These are phyloP conservation scores for Lepidostoma basale DNA, from an alignment of 1,140 invertebrate species.

Conservation along the genomic window DNA sequence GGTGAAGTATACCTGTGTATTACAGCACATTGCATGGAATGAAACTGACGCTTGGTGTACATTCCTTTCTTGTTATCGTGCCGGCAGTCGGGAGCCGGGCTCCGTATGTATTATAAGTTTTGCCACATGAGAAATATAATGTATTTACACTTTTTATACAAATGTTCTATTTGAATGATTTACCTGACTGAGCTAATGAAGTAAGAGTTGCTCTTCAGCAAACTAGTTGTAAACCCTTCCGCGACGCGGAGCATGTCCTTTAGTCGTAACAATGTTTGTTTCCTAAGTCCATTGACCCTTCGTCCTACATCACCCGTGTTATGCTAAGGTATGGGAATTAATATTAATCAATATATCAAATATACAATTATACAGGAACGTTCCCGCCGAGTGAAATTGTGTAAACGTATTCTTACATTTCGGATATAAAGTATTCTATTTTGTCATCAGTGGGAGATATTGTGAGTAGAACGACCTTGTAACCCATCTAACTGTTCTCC, in stretches of 20 bases:
- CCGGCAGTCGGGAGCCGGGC: too few species aligned
- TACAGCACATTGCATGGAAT: too few species aligned
- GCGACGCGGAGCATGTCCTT: slow-evolving; percentile 27
- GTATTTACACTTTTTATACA: slow-evolving; percentile 35
- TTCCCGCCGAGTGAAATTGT: slow-evolving; percentile 26
- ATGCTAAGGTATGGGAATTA: slow-evolving; percentile 27
- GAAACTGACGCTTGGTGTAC: too few species aligned
- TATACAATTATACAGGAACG: slow-evolving; percentile 22
- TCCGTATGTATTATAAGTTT: slow-evolving; percentile 19
- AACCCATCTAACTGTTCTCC: slow-evolving; percentile 37
- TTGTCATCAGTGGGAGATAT: background rate
- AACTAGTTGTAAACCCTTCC: slow-evolving; percentile 27
- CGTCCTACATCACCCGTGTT: slow-evolving; percentile 38
- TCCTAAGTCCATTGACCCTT: slow-evolving; percentile 38
- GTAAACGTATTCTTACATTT: slow-evolving; percentile 15
- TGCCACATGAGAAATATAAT: slow-evolving; percentile 16
- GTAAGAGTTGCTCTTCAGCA: slow-evolving; percentile 23
- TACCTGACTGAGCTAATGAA: slow-evolving; percentile 32
- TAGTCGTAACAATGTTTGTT: slow-evolving; percentile 33
- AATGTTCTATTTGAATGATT: slow-evolving; percentile 36
- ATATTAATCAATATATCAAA: slow-evolving; percentile 25
- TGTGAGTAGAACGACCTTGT: slow-evolving; percentile 14
- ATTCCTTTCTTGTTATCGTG: too few species aligned
- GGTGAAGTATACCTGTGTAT: too few species aligned
- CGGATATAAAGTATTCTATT: background rate